Base-by-base conservation (phyloP, 23 tunicate genomes). In the Phallusia fumigata region DNA sequence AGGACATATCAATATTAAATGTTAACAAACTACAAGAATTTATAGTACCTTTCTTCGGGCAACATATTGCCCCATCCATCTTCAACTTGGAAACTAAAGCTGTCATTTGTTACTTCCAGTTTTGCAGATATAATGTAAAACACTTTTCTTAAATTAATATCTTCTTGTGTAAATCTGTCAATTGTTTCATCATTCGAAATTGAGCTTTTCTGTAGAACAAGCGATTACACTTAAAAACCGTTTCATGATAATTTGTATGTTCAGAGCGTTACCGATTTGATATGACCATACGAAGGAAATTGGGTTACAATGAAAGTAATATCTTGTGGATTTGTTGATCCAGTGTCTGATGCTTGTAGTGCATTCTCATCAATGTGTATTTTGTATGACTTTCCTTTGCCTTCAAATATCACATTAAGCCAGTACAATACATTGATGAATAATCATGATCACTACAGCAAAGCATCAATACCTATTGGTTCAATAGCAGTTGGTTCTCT, bases 31-130 rank as follows among this genome's bases (percentile, higher is more conserved):
- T 6, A 58, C 15, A 6, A 21, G 26, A 58, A 3, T 53, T 80
- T 31, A 12, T 32, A 64, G 13, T 75, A 94, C 98, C 83, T 86
- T 30, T 86, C 65, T n/a, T 58, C 90, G 18, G 49, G 44, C 24
- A 82, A 49, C 35, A 78, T 36, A 72, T 94, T 94, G 58, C 90
- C 93, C 94, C 94, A 94, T 30, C 89, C 84, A 76, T 94, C 98
- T 83, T 94, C 86, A 0, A 94, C 88, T 32, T 83, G 86, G 69
- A 94, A 94, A 31, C 36, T 50, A 77, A 94, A 94, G 65, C 90
- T 94, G 75, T 94, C 98, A 30, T 89, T 86, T 24, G 90, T 86
- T 30, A 89, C 98, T 0, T 88, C 50, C 31, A 88, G 75, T 75
- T 79, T 82, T 35, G 83, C 65, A 18, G 89, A 31, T 10, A 89